phyloP scores from a whole-genome alignment of 2,888 invertebrate species.

The Drosophila paramelanica region DNA sequence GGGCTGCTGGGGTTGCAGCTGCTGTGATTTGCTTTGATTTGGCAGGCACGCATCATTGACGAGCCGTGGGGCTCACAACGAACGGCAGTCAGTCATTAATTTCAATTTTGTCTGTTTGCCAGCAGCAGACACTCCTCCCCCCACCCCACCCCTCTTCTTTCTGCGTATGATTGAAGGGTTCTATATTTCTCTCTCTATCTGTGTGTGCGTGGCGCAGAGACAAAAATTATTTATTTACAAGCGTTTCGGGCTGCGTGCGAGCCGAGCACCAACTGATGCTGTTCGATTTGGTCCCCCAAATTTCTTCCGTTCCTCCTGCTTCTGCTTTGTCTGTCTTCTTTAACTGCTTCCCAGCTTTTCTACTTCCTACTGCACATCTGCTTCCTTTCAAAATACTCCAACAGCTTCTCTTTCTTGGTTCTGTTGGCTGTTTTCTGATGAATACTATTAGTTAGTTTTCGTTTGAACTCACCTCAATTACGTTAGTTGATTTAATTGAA shows the following conservation, averaged over 20 bases:
- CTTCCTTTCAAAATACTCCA: too few species aligned
- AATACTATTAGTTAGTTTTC: too few species aligned
- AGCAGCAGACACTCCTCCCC: slow-evolving; percentile 8
- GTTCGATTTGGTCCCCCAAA: neutral
- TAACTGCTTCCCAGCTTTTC: too few species aligned
- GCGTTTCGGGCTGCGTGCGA: slow-evolving; percentile 20
- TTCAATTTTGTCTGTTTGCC: slow-evolving; percentile 57
- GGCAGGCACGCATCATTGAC: slow-evolving; percentile 67
- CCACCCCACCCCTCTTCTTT: neutral
- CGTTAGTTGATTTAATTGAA: too few species aligned
- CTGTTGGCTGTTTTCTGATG: too few species aligned
- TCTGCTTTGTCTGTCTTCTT: too few species aligned
- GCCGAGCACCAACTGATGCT: slow-evolving; percentile 5
- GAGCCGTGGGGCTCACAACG: slow-evolving; percentile 45
- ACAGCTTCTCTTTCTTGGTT: too few species aligned
- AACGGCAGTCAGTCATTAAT: slow-evolving; percentile 66
- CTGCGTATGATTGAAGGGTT: slow-evolving; percentile 48
- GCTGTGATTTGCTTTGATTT: slow-evolving; percentile 63
- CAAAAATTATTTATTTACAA: slow-evolving; percentile 75
- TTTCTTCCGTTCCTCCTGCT: neutral
- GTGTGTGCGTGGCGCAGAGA: slow-evolving; percentile 33
- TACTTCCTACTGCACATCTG: too few species aligned
- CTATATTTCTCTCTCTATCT: slow-evolving; percentile 1
- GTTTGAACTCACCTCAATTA: too few species aligned
- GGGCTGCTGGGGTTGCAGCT: neutral